Percentiles rank a stretch among this genome's conserved stretches.
Evolutionary conservation across 2,888 invertebrate species (phyloP).

Genomic region (Pedicia rivosa): DNA sequence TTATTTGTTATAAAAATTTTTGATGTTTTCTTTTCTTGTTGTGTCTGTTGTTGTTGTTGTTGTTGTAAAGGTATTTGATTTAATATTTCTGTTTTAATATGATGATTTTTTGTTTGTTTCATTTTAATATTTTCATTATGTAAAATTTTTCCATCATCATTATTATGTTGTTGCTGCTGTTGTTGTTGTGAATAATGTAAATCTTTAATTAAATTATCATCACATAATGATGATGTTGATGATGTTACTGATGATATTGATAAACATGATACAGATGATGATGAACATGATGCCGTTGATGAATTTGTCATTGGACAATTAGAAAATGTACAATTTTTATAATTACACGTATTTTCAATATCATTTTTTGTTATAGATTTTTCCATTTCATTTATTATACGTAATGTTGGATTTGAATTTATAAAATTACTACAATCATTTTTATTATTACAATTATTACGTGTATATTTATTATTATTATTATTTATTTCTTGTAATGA

Average conservation of each 20-base stretch:
- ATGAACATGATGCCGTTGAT: slow-evolving; percentile 5
- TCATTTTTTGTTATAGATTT: neutral
- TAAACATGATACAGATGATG: neutral
- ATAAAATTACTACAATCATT: too few relatives aligned
- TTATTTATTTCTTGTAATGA: too few relatives aligned
- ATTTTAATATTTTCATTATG: too few relatives aligned
- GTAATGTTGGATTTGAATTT: slow-evolving; percentile 2
- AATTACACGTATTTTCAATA: slow-evolving; percentile 18
- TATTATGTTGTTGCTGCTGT: too few relatives aligned
- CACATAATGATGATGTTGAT: neutral
- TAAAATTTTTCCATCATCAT: too few relatives aligned
- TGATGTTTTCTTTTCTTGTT: neutral
- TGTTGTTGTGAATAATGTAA: neutral
- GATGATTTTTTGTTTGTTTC: too few relatives aligned
- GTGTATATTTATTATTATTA: too few relatives aligned
- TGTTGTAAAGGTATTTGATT: too few relatives aligned
- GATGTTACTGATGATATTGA: neutral
- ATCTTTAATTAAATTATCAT: neutral
- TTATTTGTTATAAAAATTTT: neutral
- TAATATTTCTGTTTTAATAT: too few relatives aligned
- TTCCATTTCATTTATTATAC: slow-evolving; percentile 4
- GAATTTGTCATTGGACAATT: slow-evolving; percentile 20
- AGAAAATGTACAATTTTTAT: slow-evolving; percentile 19
- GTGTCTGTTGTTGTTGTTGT: slow-evolving; percentile 7
- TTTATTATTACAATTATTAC: too few relatives aligned